Evolutionary conservation across 2,113 vertebrate species (phyloP).

Genomic region (Crotalus viridis): DNA sequence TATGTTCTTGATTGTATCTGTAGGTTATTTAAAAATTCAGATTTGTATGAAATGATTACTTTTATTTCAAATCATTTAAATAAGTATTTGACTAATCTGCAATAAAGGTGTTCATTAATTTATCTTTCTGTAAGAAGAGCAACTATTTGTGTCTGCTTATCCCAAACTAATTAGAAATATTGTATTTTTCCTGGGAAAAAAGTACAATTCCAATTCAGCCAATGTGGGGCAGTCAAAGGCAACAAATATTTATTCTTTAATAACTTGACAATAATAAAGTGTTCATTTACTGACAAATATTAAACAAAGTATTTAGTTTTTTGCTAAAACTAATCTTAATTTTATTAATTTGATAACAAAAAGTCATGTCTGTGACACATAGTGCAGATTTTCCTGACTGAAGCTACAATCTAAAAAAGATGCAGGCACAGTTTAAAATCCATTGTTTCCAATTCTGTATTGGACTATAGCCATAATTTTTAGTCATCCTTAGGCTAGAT

Average conservation of each 20-base stretch:
- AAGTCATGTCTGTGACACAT: not conserved
- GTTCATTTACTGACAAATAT: not conserved
- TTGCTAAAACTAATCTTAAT: not conserved
- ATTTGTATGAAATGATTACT: not conserved
- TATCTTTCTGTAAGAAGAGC: not conserved
- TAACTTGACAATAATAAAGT: not conserved
- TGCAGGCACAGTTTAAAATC: not conserved
- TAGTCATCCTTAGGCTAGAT: not conserved
- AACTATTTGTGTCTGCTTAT: not conserved
- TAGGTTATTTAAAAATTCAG: not conserved
- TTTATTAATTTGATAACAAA: not conserved
- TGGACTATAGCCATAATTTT: not conserved
- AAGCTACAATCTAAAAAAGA: not conserved
- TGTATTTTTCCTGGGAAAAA: not conserved
- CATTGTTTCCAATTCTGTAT: not conserved
- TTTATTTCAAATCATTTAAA: not conserved
- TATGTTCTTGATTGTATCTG: not conserved
- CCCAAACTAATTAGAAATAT: not conserved
- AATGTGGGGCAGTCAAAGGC: conserved; percentile 34
- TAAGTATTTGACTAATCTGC: not conserved
- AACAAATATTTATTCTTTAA: not conserved
- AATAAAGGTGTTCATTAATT: conserved; percentile 7
- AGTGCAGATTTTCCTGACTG: not conserved
- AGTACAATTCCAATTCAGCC: not conserved
- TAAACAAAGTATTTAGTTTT: not conserved